Evolutionary conservation across 2,888 invertebrate genomes (phyloP).

Genomic region (Hermaeophaga mercurialis): DNA sequence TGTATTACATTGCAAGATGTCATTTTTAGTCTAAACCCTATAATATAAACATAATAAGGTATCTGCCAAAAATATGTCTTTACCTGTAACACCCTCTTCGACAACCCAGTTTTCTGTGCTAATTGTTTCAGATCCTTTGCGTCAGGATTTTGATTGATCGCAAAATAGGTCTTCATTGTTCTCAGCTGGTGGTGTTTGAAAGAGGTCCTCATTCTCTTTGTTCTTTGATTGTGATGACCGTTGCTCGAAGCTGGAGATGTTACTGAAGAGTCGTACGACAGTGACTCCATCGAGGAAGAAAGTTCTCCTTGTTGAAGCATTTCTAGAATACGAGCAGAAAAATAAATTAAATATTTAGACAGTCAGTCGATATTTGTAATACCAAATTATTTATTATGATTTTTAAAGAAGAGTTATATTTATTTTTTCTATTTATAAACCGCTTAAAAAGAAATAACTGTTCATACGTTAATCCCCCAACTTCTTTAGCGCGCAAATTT

Average conservation of each 20-base stretch:
- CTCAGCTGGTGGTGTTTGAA: conserved; percentile 99
- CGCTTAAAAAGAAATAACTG: no score
- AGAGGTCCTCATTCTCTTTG: conserved; percentile 97
- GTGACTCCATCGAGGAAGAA: conserved; percentile 77
- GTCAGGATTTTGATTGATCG: conserved; percentile 99
- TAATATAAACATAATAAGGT: no score
- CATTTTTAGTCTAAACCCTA: no score
- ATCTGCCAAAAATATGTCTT: no score
- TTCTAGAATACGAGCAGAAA: conserved; percentile 64
- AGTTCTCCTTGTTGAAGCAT: conserved; percentile 75
- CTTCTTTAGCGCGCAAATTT: no score
- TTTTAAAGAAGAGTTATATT: no score
- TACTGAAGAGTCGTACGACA: conserved; percentile 75
- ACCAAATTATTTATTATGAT: no score
- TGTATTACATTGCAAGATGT: no score
- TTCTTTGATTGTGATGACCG: conserved; percentile 66
- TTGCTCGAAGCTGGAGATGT: conserved; percentile 72
- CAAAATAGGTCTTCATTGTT: conserved; percentile 99
- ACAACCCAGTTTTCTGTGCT: conserved; percentile 97
- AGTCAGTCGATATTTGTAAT: no score
- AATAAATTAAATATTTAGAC: no score
- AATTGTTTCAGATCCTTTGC: conserved; percentile 98
- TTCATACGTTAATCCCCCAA: no score
- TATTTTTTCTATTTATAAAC: no score
- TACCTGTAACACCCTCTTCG: conserved; percentile 97